Conservation (phyloP, 2,888 invertebrate genomes). For the Ellobium chinense region DNA sequence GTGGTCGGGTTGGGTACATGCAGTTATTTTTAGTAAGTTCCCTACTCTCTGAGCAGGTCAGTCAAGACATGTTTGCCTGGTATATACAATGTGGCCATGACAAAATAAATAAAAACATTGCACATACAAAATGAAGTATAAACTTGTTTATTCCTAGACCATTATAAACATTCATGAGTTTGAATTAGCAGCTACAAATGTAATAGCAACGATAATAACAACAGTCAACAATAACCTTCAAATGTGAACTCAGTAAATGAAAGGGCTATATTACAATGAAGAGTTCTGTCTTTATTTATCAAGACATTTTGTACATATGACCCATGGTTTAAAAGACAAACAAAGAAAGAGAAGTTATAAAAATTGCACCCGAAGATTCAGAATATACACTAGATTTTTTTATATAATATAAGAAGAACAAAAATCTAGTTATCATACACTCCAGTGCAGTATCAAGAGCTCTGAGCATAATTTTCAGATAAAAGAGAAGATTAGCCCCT, state of each 20-base stretch:
- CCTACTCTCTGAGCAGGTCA: no score
- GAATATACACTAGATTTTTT: constrained; percentile 5
- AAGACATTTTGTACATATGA: constrained; percentile 1
- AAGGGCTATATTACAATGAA: constrained; percentile 12
- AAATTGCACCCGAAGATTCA: constrained; percentile 31
- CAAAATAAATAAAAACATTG: background rate
- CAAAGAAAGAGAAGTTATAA: constrained; percentile 5
- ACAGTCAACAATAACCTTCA: constrained; percentile 24
- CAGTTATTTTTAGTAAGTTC: no score
- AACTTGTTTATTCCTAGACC: constrained; percentile 26
- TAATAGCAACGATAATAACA: constrained; percentile 33
- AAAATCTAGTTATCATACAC: no score
- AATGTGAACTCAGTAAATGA: constrained; percentile 4
- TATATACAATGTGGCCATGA: no score
- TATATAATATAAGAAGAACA: background rate
- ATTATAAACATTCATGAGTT: constrained; percentile 24
- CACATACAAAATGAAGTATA: constrained; percentile 6
- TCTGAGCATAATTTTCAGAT: no score
- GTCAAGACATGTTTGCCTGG: no score
- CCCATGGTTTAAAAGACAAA: constrained; percentile 12
- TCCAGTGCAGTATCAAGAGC: no score
- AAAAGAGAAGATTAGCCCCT: no score
- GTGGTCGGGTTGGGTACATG: no score
- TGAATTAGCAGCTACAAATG: constrained; percentile 39
- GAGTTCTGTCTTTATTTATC: background rate